Evolutionary conservation across 2,888 invertebrate species (phyloP).

Genomic region (Choreutis nemorana): DNA sequence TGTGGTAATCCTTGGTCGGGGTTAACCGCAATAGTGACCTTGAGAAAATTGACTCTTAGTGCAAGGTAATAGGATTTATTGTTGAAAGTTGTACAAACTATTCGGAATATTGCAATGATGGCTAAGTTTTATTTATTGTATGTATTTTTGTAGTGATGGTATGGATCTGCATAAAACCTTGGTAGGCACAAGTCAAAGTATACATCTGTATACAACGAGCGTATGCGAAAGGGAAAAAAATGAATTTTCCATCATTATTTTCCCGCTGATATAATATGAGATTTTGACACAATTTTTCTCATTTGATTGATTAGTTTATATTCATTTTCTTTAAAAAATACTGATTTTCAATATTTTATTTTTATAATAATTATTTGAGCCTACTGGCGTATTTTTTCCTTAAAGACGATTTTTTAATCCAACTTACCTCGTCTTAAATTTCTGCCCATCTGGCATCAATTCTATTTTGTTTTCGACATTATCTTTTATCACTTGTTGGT

Average conservation of each 20-base stretch:
- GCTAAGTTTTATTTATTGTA: too few species aligned
- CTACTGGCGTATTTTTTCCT: background rate
- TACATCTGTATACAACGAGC: too few species aligned
- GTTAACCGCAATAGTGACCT: conserved; percentile 85
- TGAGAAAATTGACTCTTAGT: too few species aligned
- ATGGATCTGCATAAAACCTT: too few species aligned
- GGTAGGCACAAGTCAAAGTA: too few species aligned
- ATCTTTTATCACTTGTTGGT: conserved; percentile 78
- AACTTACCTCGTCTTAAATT: conserved; percentile 70
- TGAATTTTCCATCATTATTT: too few species aligned
- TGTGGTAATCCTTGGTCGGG: conserved; percentile 88
- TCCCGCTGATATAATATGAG: too few species aligned
- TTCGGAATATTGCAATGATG: too few species aligned
- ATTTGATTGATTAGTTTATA: background rate
- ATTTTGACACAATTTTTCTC: background rate
- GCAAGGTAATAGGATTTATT: too few species aligned
- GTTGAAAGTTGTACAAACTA: too few species aligned
- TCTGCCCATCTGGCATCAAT: conserved; percentile 75
- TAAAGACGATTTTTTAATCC: background rate
- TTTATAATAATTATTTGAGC: background rate
- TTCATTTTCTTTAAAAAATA: background rate
- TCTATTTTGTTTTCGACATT: conserved; percentile 77
- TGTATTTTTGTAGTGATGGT: too few species aligned
- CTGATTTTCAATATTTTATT: conserved; percentile 1
- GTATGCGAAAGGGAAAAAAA: too few species aligned